Conservation (phyloP, 2,797 vertebrate genomes). For the Poeciliopsis gracilis region DNA sequence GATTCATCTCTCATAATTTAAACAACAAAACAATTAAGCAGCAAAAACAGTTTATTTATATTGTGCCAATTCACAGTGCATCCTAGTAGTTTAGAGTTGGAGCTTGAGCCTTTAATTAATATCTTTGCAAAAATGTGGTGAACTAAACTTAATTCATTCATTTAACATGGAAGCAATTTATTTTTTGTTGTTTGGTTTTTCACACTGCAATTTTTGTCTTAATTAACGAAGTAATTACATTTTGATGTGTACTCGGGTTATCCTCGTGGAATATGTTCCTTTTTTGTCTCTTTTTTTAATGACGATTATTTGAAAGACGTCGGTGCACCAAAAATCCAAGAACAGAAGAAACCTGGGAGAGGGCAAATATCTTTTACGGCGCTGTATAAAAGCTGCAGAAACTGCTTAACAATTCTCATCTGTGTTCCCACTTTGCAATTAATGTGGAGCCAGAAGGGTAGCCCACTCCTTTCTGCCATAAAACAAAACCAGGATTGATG, state of each 20-base stretch:
- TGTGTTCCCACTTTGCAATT: constrained; percentile 74
- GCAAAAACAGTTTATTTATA: too few species aligned
- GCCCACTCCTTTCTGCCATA: constrained; percentile 64
- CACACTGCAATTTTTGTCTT: not conserved
- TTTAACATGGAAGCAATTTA: not conserved
- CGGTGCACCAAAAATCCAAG: not conserved
- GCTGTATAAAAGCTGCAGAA: constrained; percentile 8
- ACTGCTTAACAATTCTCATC: constrained; percentile 59
- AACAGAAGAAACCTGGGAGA: not conserved
- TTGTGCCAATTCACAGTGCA: not conserved
- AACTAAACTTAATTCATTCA: not conserved
- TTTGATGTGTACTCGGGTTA: not conserved
- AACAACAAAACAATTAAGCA: not conserved
- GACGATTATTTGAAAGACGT: not conserved
- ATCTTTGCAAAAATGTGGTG: not conserved
- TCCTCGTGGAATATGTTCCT: not conserved
- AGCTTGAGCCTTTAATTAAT: not conserved
- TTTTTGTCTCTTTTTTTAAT: not conserved
- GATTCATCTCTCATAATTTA: not conserved
- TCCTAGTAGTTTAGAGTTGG: not conserved
- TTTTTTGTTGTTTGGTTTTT: not conserved
- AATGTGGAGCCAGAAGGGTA: constrained; percentile 72
- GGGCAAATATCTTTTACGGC: not conserved
- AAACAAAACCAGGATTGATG: constrained; percentile 78
- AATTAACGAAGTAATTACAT: not conserved